A percentile compares a stretch with the other conserved stretches of the same genome.
Evolutionary conservation across 2,113 vertebrate genomes (phyloP).

Genomic region (Paralichthys olivaceus): DNA sequence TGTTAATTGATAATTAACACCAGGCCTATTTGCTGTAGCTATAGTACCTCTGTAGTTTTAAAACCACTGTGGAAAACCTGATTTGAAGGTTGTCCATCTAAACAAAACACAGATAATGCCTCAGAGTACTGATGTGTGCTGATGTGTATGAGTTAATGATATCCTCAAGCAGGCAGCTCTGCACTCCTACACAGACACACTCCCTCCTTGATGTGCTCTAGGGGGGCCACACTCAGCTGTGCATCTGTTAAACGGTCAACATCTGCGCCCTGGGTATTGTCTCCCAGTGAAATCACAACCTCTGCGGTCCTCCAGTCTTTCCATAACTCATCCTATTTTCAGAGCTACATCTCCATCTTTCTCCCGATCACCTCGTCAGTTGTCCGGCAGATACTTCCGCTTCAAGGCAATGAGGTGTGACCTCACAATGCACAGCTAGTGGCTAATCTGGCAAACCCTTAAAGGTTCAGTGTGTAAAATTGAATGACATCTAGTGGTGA

Average conservation of each 20-base stretch:
- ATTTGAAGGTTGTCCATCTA: conserved; percentile 11
- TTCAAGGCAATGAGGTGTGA: no score
- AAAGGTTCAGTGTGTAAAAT: no score
- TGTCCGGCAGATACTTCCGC: no score
- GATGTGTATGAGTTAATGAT: conserved; percentile 44
- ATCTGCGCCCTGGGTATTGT: conserved; percentile 14
- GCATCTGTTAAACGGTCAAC: conserved; percentile 27
- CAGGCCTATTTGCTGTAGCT: not conserved
- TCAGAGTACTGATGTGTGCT: conserved; percentile 17
- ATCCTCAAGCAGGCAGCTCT: conserved; percentile 25
- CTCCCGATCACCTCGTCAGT: no score
- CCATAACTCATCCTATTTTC: conserved; percentile 10
- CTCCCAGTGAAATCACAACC: conserved; percentile 7
- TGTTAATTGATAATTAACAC: not conserved
- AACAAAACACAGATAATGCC: not conserved
- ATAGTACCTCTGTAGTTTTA: not conserved
- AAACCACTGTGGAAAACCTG: not conserved
- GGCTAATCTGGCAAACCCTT: no score
- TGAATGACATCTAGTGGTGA: no score
- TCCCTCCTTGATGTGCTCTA: conserved; percentile 33
- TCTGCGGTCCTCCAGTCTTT: not conserved
- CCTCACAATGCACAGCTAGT: no score
- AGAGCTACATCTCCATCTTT: conserved; percentile 8
- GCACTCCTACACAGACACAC: conserved; percentile 17
- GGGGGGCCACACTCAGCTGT: conserved; percentile 9